Evolutionary conservation across 1,140 invertebrate genomes (phyloP).

Genomic region (Helicoverpa armigera): DNA sequence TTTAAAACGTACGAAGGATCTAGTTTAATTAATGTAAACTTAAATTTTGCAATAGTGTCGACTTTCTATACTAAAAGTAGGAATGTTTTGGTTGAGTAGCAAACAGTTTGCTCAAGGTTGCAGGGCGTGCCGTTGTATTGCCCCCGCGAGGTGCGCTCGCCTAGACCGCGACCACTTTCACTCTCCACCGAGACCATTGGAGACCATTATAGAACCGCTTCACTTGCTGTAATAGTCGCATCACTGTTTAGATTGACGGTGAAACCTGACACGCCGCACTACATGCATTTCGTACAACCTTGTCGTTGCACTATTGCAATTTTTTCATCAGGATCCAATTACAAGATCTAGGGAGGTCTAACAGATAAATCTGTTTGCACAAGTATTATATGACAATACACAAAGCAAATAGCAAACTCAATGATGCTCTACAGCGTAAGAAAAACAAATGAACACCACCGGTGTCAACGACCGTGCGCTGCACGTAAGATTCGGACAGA

Average conservation of each 20-base stretch:
- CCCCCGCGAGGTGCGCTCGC: constrained; percentile 59
- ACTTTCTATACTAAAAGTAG: constrained; percentile 25
- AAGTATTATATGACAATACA: constrained; percentile 29
- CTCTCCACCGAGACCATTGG: constrained; percentile 68
- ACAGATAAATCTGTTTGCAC: constrained; percentile 27
- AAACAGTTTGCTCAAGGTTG: constrained; percentile 53
- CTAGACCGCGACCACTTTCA: constrained; percentile 76
- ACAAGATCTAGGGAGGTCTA: constrained; percentile 29
- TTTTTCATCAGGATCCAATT: constrained; percentile 35
- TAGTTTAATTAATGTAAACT: constrained; percentile 14
- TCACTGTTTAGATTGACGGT: constrained; percentile 41
- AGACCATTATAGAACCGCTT: constrained; percentile 59
- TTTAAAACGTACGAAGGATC: neutral
- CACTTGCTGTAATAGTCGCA: constrained; percentile 54
- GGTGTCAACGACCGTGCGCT: constrained; percentile 29
- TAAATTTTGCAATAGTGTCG: neutral
- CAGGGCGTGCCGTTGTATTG: constrained; percentile 49
- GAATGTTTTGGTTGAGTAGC: constrained; percentile 42
- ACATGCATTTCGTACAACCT: constrained; percentile 29
- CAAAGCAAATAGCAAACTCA: constrained; percentile 1
- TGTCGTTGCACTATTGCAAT: constrained; percentile 29
- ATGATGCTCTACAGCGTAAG: constrained; percentile 34
- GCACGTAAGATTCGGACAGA: constrained; percentile 48
- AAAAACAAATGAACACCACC: constrained; percentile 40
- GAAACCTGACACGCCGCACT: constrained; percentile 43